These are phyloP conservation scores for Drosophila insularis DNA, from an alignment of 1,140 invertebrate species.

Conservation along the genomic window DNA sequence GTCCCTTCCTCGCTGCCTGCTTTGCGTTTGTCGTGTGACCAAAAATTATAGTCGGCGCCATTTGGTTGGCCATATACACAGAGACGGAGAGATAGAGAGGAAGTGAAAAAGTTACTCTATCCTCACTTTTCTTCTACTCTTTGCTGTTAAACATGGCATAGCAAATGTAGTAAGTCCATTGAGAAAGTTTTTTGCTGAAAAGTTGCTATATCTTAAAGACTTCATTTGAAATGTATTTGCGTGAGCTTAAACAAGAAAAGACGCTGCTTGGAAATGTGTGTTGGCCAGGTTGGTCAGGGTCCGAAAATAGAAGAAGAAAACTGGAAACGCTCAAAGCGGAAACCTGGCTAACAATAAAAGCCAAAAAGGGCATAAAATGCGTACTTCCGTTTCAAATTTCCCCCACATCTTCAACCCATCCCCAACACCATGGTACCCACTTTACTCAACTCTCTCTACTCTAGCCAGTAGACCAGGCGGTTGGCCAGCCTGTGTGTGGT, in stretches of 20 bases:
- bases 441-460: neutral
- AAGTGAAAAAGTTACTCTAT: no score
- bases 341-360: constrained; percentile 69
- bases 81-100: no score
- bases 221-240: constrained; percentile 9
- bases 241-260: constrained; percentile 28
- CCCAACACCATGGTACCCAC: no score
- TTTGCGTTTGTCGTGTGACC: constrained; percentile 41
- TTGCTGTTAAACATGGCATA: constrained; percentile 66
- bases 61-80: constrained; percentile 45
- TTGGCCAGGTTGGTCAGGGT: constrained; percentile 33
- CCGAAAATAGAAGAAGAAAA: constrained; percentile 24
- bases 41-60: constrained; percentile 59
- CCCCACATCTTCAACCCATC: constrained; percentile 12
- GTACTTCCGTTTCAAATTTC: constrained; percentile 73
- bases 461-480: neutral
- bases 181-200: constrained; percentile 37
- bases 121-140: constrained; percentile 4
- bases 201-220: constrained; percentile 44
- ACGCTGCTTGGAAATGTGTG: constrained; percentile 16
- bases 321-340: constrained; percentile 50
- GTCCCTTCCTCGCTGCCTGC: constrained; percentile 16
- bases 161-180: constrained; percentile 62
- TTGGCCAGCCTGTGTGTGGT: constrained; percentile 53
- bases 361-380: constrained; percentile 71